Conservation (phyloP, 2,888 invertebrate genomes). For the Clusia tigrina region DNA sequence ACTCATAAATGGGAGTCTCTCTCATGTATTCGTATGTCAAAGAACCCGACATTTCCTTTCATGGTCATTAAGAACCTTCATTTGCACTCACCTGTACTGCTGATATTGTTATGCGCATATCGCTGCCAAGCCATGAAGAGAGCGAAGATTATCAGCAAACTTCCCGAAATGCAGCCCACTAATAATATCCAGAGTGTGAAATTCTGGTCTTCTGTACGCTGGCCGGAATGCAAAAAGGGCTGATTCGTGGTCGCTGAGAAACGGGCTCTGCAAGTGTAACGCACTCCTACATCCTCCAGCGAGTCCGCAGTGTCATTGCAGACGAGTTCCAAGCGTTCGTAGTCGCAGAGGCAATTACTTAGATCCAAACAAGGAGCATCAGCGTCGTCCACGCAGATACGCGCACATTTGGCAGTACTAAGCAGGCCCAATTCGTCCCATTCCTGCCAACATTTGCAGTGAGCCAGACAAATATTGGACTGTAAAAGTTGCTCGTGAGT, state of each 20-base stretch:
- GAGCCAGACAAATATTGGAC: slow-evolving; percentile 27
- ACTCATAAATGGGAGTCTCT: too few relatives aligned
- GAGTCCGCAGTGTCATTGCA: slow-evolving; percentile 31
- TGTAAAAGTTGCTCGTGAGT: slow-evolving; percentile 14
- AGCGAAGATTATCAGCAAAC: neutral
- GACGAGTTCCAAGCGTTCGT: slow-evolving; percentile 22
- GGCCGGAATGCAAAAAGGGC: slow-evolving; percentile 56
- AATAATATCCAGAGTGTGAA: neutral
- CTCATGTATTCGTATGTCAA: too few relatives aligned
- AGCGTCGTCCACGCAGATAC: slow-evolving; percentile 40
- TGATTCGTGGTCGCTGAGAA: slow-evolving; percentile 10
- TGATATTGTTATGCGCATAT: neutral
- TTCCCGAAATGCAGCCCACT: neutral
- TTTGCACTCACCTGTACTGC: too few relatives aligned
- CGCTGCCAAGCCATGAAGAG: neutral
- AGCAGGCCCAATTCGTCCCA: slow-evolving; percentile 24
- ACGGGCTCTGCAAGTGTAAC: slow-evolving; percentile 25
- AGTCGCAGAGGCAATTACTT: slow-evolving; percentile 39
- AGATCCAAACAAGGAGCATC: slow-evolving; percentile 46
- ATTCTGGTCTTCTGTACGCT: neutral
- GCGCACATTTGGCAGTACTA: slow-evolving; percentile 34
- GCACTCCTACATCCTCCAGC: neutral
- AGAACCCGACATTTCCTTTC: too few relatives aligned
- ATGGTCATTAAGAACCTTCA: too few relatives aligned
- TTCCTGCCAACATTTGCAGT: slow-evolving; percentile 43